Base-by-base conservation (phyloP, 1,140 invertebrate genomes). In the Drosophila funebris region DNA sequence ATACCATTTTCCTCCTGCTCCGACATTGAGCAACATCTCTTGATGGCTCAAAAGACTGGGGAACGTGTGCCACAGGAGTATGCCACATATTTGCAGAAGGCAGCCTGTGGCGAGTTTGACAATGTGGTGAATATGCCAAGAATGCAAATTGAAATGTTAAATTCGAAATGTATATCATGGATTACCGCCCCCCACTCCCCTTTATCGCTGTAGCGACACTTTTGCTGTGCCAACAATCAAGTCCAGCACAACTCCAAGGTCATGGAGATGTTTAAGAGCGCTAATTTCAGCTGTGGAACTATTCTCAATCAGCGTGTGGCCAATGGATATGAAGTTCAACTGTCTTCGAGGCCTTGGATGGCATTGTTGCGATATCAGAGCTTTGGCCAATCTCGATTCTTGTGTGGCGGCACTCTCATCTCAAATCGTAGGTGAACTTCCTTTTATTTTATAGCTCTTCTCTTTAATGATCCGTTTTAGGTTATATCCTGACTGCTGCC, bases 401-500 rank as follows among this genome's bases (percentile, higher is more conserved):
- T 79, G 1, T 92, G 91, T 64, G 93, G 93, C 36, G 93, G 93
- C 0, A 91, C 92, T 5, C 54, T 93, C 4, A 93, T 93, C 48
- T 92, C 81, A 16, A 82, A 90, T 3, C 81, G 91, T 84, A 63
- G 8, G 78, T 58, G 2, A 0, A 31, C 1, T 3, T 14, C 0
- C 8, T 13, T 1, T 27, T 11, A 1, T 5, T 18, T 18, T 8
- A 1, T 29, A 3, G 27, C 5, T 1, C 3, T 11, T 43, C 4
- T 9, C 6, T 4, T 2, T 33, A 0, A 44, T 53, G 1, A 18
- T 22, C 0, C 13, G 29, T 20, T 50, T 3, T 43, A 85, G 82
- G 83, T 18, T 93, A 93, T 48, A 88, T 93, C 13, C 62, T 93
- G 8, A 97, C 96, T 0, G 96, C 96, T 3, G 96, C 95, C 4